Conservation (phyloP, 37 sponge, comb jelly and placozoan genomes). For the Cladorhizidae sp. region DNA sequence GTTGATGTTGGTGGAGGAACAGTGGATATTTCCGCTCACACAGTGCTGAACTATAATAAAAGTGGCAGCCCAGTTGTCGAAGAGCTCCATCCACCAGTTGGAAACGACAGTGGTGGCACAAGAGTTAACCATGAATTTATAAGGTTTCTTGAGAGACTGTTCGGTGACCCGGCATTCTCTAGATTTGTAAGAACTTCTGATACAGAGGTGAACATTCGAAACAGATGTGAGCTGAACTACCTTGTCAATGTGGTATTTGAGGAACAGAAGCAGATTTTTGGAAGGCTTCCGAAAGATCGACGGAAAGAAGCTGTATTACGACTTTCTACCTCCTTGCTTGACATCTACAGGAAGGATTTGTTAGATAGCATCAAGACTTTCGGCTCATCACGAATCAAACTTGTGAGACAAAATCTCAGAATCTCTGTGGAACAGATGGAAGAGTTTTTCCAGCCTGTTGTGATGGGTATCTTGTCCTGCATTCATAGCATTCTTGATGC, state of each 20-base stretch:
- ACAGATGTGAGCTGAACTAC: neutral
- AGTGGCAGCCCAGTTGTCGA: constrained; percentile 3
- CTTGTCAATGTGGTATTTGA: constrained; percentile 36
- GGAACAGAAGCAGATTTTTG: constrained; percentile 45
- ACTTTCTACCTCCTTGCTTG: constrained; percentile 3
- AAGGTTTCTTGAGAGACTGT: constrained; percentile 15
- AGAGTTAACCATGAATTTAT: constrained; percentile 34
- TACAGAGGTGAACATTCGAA: neutral
- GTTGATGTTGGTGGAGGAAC: constrained; percentile 63
- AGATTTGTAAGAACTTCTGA: constrained; percentile 14
- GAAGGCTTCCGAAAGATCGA: constrained; percentile 6
- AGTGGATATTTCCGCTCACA: constrained; percentile 53
- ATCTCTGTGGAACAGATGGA: constrained; percentile 12
- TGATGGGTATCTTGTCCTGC: constrained; percentile 25
- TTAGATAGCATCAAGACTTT: neutral
- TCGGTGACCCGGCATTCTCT: constrained; percentile 22
- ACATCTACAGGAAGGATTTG: constrained; percentile 10
- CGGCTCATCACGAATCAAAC: neutral
- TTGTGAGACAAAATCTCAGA: constrained; percentile 3
- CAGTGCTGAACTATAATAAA: neutral
- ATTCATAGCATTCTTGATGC: neutral
- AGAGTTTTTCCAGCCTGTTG: constrained; percentile 21
- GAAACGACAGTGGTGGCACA: constrained; percentile 58
- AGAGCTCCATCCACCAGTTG: constrained; percentile 34
- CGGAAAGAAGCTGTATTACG: constrained; percentile 11